Conservation (phyloP, 2,888 invertebrate species). For the Himalopsyche tibetana region DNA sequence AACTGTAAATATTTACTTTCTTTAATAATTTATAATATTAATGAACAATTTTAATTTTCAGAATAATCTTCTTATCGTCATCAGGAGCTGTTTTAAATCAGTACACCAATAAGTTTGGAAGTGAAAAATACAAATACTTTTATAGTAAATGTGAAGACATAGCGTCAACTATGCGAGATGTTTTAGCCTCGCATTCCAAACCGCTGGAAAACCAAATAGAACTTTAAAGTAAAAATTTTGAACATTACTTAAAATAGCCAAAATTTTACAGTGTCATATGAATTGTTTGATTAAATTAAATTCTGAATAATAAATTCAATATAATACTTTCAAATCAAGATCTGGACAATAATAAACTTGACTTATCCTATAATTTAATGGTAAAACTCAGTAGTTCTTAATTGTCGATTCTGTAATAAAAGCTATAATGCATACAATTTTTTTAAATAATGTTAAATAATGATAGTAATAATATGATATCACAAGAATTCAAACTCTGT, state of each 20-base stretch:
- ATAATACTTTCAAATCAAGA: no score
- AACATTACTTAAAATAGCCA: neutral
- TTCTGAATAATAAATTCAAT: neutral
- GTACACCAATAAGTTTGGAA: constrained; percentile 78
- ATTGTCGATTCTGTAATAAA: no score
- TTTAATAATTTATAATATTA: no score
- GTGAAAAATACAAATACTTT: constrained; percentile 78
- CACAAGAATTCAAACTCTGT: no score
- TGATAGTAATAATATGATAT: no score
- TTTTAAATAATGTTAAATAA: no score
- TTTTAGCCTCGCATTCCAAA: constrained; percentile 59
- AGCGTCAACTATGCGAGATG: constrained; percentile 75
- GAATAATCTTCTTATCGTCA: constrained; percentile 80
- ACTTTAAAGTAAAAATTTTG: neutral
- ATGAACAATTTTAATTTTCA: constrained; percentile 66
- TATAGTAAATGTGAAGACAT: constrained; percentile 76
- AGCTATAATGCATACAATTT: no score
- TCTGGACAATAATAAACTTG: no score
- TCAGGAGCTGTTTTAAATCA: constrained; percentile 76
- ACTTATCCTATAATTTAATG: no score
- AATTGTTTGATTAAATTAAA: neutral
- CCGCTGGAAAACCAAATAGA: neutral
- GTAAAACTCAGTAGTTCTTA: no score
- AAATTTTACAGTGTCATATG: neutral
- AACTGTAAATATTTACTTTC: constrained; percentile 4